Percentiles rank a stretch among this genome's conserved stretches.
These are phyloP conservation scores for Mirounga angustirostris DNA, from an alignment of 2,113 vertebrate species.

Conservation along the genomic window DNA sequence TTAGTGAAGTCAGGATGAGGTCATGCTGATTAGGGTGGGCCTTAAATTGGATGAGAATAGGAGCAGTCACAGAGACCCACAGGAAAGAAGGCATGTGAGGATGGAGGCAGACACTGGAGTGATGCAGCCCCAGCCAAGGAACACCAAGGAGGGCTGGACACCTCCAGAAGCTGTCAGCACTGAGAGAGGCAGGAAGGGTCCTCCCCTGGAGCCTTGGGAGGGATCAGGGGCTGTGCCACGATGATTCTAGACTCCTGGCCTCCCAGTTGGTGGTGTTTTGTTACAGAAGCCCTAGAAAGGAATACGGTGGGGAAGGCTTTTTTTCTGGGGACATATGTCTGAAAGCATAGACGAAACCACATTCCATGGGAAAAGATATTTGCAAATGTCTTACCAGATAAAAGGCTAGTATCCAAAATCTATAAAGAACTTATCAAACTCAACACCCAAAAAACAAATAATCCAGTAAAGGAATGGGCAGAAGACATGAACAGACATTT, in stretches of 20 bases:
- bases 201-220: neutral
- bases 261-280: neutral
- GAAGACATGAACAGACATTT: neutral
- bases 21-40: neutral
- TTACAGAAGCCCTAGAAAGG: neutral
- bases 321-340: neutral
- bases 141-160: accelerated
- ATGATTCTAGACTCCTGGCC: neutral
- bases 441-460: neutral
- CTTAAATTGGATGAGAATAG: neutral
- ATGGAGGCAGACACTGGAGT: accelerated
- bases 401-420: neutral
- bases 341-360: neutral
- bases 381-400: neutral
- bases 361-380: neutral
- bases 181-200: neutral
- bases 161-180: neutral
- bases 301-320: neutral
- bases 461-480: neutral
- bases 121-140: accelerated
- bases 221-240: neutral
- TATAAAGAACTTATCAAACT: neutral
- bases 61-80: neutral
- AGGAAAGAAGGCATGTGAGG: neutral
- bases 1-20: neutral